Evolutionary conservation across 2,888 invertebrate species (phyloP), one percentile per base, ranked within the genome.

Genomic region (Ophioninae sp.): DNA sequence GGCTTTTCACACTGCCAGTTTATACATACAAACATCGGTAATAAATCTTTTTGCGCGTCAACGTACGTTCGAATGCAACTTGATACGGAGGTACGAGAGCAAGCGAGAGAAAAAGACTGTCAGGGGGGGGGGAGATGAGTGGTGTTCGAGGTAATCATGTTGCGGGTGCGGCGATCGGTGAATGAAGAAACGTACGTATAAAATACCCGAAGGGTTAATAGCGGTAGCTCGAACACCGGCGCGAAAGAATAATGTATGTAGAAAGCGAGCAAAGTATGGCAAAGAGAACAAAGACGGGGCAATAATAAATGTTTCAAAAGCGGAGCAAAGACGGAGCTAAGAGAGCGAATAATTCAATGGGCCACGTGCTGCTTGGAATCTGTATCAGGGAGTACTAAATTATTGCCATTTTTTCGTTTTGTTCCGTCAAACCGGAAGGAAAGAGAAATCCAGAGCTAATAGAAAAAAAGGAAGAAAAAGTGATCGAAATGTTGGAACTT

Each of bases 31-130:
- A 23, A 69, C 70, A 82, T 82, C 59, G 79, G 70, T 75, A 75
- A 82, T 82, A 82, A 82, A 82, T 82, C 82, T 82, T 82, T 82
- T 73, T 30, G 21, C 81, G 74, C 82, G 82, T 82, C 79, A 79
- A 82, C 75, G 82, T 82, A 21, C 44, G 69, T 23, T 75, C 37
- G 41, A 37, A 61, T 56, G 68, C 68, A 57, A 10, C 37, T 70
- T n/a, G 59, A 57, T 69, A 20, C 21, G 62, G 62, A 6, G 7
- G 23, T 17, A 50, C 44, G 68, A 67, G 30, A 21, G 68, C 7
- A 50, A 50, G 50, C 10, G 20, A 70, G 44, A 21, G 39, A 5
- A 65, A 39, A 56, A 56, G 50, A 65, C 21, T 41, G 65, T 44
- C n/a, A 70, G 39, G 72, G 61, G 41, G 21, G 59, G 50, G 37